A percentile compares a stretch with the other conserved stretches of the same genome.
Evolutionary conservation across 2,888 invertebrate species (phyloP).

Genomic region (Himalopsyche japonica): DNA sequence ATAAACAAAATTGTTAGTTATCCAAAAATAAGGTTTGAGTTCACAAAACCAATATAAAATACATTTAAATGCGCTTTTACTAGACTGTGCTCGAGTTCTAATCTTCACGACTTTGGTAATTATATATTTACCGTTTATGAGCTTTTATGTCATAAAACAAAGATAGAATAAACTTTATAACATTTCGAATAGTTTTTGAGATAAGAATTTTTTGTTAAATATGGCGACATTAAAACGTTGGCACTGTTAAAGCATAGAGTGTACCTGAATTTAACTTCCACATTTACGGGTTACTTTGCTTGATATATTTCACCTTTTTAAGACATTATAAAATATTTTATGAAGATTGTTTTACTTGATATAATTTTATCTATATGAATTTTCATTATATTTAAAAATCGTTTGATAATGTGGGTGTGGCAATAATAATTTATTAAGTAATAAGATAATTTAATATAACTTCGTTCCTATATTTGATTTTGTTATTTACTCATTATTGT

Average conservation of each 20-base stretch:
- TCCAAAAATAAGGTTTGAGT: neutral
- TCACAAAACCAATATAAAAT: neutral
- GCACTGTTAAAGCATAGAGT: constrained; percentile 26
- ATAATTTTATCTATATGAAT: neutral
- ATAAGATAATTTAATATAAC: too few relatives aligned
- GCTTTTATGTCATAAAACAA: neutral
- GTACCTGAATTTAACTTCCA: neutral
- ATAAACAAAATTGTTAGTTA: neutral
- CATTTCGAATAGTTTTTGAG: constrained; percentile 23
- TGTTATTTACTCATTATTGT: too few relatives aligned
- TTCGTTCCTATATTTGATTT: too few relatives aligned
- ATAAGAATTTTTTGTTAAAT: constrained; percentile 29
- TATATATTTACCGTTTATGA: constrained; percentile 30
- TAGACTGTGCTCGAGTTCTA: constrained; percentile 23
- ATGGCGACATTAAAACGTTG: constrained; percentile 27
- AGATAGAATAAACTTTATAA: constrained; percentile 28
- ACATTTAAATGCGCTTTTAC: neutral
- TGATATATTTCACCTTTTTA: neutral
- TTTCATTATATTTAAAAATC: neutral
- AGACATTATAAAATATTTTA: neutral
- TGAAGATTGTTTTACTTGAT: neutral
- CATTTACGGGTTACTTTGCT: neutral
- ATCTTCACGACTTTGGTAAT: constrained; percentile 27
- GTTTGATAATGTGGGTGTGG: neutral
- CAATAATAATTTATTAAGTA: neutral